Evolutionary conservation across 2,797 vertebrate species (phyloP).

Genomic region (Zenarchopterus dispar): DNA sequence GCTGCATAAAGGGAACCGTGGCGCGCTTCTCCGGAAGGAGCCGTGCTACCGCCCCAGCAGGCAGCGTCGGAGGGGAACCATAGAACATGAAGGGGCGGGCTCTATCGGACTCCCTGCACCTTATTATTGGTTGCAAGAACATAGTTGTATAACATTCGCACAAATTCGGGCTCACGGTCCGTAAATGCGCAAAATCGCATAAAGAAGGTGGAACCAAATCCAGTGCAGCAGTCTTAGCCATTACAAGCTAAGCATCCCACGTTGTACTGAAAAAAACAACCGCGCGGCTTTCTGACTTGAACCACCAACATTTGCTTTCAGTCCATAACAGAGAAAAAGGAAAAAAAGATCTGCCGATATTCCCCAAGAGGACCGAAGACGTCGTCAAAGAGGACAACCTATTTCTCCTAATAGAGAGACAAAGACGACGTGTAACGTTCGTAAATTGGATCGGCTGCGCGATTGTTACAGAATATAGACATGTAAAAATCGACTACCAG

Average conservation of each 20-base stretch:
- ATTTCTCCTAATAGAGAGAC: conserved; percentile 1
- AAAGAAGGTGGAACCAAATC: conserved; percentile 30
- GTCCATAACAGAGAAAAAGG: background rate
- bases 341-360: background rate
- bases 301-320: background rate
- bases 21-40: conserved; percentile 55
- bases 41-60: conserved; percentile 27
- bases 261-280: background rate
- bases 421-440: background rate
- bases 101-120: conserved; percentile 15
- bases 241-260: background rate
- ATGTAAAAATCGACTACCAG: conserved; percentile 4
- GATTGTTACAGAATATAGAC: background rate
- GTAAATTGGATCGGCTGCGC: background rate
- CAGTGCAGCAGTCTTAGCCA: background rate
- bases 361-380: conserved; percentile 21
- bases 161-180: conserved; percentile 55
- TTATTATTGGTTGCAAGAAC: conserved; percentile 62
- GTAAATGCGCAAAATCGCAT: conserved; percentile 57
- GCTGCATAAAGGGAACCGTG: conserved; percentile 33
- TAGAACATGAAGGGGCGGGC: conserved; percentile 63
- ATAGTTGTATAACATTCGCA: conserved; percentile 45
- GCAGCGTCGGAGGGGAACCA: conserved; percentile 28
- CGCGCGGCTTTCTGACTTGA: background rate
- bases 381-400: conserved; percentile 20